Percentiles rank a stretch among this genome's conserved stretches.
Evolutionary conservation across 2,113 vertebrate genomes (phyloP).

Genomic region (Phylloscopus whistleri): DNA sequence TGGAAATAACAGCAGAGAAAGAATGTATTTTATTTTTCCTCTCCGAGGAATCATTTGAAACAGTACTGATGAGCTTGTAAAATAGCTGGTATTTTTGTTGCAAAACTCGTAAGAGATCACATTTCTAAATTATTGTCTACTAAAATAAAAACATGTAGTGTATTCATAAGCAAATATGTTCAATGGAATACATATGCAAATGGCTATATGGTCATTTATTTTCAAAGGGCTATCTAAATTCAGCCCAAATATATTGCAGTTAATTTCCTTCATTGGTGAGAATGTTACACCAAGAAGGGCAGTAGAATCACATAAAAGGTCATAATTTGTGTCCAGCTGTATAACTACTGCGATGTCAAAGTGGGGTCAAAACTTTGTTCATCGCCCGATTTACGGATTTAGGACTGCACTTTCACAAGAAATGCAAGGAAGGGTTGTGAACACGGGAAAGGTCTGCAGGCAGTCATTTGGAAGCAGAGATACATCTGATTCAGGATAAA

Average conservation of each 20-base stretch:
- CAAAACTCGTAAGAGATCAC: background rate
- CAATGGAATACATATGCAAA: background rate
- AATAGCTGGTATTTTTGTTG: constrained; percentile 33
- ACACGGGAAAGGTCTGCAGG: background rate
- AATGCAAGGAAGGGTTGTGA: background rate
- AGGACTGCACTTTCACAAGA: background rate
- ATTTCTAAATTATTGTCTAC: constrained; percentile 27
- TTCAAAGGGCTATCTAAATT: background rate
- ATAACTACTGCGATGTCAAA: background rate
- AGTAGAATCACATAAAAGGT: background rate
- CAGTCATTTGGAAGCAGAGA: background rate
- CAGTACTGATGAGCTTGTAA: background rate
- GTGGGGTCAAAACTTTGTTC: background rate
- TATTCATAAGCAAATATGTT: background rate
- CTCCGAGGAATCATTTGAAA: constrained; percentile 2
- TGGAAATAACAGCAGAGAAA: background rate
- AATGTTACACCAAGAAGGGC: background rate
- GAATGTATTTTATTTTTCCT: background rate
- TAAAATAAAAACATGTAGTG: constrained; percentile 11
- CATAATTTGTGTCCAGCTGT: background rate
- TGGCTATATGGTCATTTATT: background rate
- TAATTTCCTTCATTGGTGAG: background rate
- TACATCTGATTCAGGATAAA: background rate
- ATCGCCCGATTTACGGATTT: background rate
- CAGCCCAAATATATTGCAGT: background rate